These are phyloP conservation scores for Thymallus thymallus DNA, from an alignment of 2,113 vertebrate species.

Conservation along the genomic window DNA sequence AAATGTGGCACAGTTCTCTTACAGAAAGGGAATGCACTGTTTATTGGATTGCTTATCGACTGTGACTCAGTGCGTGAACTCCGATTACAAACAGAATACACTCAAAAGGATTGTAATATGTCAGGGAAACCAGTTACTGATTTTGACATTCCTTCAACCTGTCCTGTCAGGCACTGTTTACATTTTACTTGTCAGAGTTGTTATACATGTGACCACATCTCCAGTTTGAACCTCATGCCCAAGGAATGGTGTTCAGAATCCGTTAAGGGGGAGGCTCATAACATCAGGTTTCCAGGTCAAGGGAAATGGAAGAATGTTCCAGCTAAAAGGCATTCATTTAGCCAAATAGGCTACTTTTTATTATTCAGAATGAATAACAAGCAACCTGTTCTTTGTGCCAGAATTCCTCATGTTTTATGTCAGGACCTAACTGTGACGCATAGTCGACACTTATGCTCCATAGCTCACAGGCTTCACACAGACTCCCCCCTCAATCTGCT, in stretches of 20 bases:
- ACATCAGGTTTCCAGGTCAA: not conserved
- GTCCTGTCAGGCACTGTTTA: not conserved
- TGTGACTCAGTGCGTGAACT: constrained; percentile 2
- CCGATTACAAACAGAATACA: not conserved
- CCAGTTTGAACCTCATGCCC: not conserved
- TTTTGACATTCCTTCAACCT: not conserved
- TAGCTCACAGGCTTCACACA: too few relatives aligned
- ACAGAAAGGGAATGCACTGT: constrained; percentile 7
- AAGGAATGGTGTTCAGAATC: not conserved
- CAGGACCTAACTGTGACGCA: too few relatives aligned
- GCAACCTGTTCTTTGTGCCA: too few relatives aligned
- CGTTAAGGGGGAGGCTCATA: not conserved
- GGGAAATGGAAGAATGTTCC: too few relatives aligned
- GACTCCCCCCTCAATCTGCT: not conserved
- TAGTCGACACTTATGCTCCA: too few relatives aligned
- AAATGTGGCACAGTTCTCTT: not conserved
- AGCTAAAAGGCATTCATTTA: too few relatives aligned
- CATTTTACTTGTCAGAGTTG: not conserved
- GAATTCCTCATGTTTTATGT: too few relatives aligned
- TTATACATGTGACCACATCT: not conserved
- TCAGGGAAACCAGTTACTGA: not conserved
- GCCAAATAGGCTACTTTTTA: too few relatives aligned
- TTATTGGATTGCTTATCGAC: constrained; percentile 11
- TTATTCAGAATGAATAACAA: too few relatives aligned
- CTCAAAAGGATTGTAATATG: not conserved